Conservation (phyloP, 2,113 vertebrate species). For the Myrmophylax atrothorax region DNA sequence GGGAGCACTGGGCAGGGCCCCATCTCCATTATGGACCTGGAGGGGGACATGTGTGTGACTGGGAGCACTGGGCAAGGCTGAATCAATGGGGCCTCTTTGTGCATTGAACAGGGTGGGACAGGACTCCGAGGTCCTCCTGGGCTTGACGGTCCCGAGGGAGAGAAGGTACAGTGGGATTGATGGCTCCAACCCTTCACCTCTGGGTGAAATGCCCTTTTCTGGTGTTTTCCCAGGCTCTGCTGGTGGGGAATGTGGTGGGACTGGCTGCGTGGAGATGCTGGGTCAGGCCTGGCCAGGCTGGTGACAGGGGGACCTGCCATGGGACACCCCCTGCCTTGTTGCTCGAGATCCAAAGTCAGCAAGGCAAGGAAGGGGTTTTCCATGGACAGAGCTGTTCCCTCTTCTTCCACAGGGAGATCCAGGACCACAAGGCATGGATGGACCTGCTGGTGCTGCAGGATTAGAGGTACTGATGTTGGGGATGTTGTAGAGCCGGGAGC, state of each 20-base stretch:
- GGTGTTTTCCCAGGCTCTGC: neutral
- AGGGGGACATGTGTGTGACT: accelerated
- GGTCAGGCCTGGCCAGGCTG: neutral
- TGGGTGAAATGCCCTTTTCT: neutral
- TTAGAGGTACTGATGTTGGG: conserved; percentile 49
- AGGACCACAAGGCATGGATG: conserved; percentile 67
- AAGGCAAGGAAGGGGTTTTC: neutral
- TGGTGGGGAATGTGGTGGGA: accelerated
- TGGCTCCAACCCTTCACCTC: neutral
- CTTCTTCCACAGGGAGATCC: conserved; percentile 71
- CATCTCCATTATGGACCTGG: too few species aligned
- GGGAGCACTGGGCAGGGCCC: neutral
- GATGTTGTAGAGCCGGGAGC: neutral
- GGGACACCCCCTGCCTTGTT: neutral
- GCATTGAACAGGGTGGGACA: conserved; percentile 14
- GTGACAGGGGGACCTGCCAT: neutral
- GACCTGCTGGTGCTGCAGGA: conserved; percentile 69
- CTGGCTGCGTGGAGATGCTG: neutral
- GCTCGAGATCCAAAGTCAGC: neutral
- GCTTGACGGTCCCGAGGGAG: conserved; percentile 73
- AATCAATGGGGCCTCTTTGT: neutral
- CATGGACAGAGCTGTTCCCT: neutral
- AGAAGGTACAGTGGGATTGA: conserved; percentile 68
- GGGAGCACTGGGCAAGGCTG: neutral
- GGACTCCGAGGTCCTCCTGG: conserved; percentile 77